phyloP scores from a whole-genome alignment of 2,113 vertebrate genomes.

The Cygnus atratus region DNA sequence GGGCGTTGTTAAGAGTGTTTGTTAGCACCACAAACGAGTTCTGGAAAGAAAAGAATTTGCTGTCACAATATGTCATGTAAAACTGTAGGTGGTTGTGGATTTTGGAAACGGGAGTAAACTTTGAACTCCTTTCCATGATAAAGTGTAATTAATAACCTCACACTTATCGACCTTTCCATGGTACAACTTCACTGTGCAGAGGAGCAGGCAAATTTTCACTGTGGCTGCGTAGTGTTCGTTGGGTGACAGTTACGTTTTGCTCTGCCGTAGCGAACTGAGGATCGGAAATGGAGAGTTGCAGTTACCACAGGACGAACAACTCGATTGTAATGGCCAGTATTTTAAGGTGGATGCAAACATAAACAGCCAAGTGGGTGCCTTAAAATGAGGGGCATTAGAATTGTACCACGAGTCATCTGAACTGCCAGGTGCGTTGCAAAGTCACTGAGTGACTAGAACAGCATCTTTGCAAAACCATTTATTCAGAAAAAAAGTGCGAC shows the following conservation, averaged over 20 bases:
- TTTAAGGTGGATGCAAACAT: constrained; percentile 45
- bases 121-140: not conserved
- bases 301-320: not conserved
- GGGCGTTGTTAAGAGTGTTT: constrained; percentile 54
- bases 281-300: not conserved
- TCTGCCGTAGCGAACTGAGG: not conserved
- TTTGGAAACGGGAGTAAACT: constrained; percentile 46
- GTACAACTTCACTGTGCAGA: constrained; percentile 48
- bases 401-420: not conserved
- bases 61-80: not conserved
- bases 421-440: not conserved
- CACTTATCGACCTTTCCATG: constrained; percentile 29
- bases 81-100: not conserved
- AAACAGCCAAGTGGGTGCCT: constrained; percentile 73
- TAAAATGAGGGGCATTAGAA: constrained; percentile 71
- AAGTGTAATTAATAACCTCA: constrained; percentile 26
- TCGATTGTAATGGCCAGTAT: constrained; percentile 46
- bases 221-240: not conserved
- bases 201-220: not conserved
- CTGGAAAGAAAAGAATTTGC: not conserved
- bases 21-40: constrained; percentile 56
- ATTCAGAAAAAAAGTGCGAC: not conserved
- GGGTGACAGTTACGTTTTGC: not conserved
- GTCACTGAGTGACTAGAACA: constrained; percentile 54
- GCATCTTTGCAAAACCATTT: not conserved